phyloP scores from a whole-genome alignment of 2,113 vertebrate species.

The Onychorhynchus coronatus region DNA sequence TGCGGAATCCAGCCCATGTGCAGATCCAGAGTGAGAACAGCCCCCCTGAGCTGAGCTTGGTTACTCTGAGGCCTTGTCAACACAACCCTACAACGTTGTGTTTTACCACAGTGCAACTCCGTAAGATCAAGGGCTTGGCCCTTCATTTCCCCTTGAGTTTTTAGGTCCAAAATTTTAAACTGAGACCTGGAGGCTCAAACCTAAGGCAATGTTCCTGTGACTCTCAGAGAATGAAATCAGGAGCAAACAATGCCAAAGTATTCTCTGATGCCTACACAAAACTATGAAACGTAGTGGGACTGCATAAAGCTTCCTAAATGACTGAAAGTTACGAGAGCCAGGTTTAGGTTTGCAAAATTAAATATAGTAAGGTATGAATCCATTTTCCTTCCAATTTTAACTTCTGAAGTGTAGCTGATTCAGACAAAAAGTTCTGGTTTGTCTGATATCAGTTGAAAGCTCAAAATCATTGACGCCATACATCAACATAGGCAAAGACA shows the following conservation, averaged over 20 bases:
- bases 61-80: fast-evolving
- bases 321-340: not conserved
- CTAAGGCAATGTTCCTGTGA: not conserved
- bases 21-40: not conserved
- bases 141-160: not conserved
- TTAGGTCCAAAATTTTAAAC: not conserved
- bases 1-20: not conserved
- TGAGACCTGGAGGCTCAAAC: not conserved
- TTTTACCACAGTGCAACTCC: not conserved
- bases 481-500: not conserved
- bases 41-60: not conserved
- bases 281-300: not conserved
- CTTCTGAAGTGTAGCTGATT: not conserved
- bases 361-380: not conserved
- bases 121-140: not conserved
- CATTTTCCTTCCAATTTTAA: not conserved
- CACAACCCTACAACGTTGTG: fast-evolving
- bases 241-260: not conserved
- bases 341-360: not conserved
- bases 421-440: not conserved
- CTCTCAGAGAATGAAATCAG: not conserved
- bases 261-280: not conserved
- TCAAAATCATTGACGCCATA: not conserved
- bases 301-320: not conserved
- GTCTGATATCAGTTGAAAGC: not conserved